Base-by-base conservation (phyloP, 2,888 invertebrate species). In the Lomographa bimaculata region DNA sequence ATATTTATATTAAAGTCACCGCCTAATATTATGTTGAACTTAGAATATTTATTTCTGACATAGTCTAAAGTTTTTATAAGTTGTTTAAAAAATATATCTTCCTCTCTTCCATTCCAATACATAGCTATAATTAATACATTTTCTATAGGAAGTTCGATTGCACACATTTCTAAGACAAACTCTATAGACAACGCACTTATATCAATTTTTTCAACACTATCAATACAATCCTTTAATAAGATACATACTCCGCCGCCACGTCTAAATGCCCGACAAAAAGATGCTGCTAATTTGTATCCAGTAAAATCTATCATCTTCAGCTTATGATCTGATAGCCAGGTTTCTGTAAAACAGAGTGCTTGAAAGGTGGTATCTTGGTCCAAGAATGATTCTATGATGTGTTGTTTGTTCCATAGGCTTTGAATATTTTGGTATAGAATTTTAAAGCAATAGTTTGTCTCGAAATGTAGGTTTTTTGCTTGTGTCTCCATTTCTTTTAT, bases 1-100 rank as follows among this genome's bases (percentile, higher is more conserved):
- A 24, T 24, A 8, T 24, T 9, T 8, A 7, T 14, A 4, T 14
- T 14, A 4, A 14, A 14, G 14, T 14, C 14, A 14, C 14, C 14
- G 2, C 14, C 14, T 10, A 24, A n/a, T 7, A 24, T 24, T 8
- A 24, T 24, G 4, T 10, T 24, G 1, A 5, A 5, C 4, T 24
- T 24, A 5, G 24, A 24, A 24, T 24, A 24, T 24, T 24, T 24
- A 4, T 24, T 24, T 8, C 8, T 24, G 5, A 24, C 2, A 10
- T 24, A 24, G 2, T 24, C 8, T 10, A 24, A 24, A 1, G 8
- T 3, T 10, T 24, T 24, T 24, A 2, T 24, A 10, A 24, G 2
- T 24, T 24, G 24, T 24, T 24, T 9, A 10, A 10, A 10, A 11
- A 24, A 24, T 24, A 10, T 10, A 10, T 24, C 24, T 2, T 8